phyloP scores from a whole-genome alignment of 2,113 vertebrate genomes.

The Calonectris borealis region DNA sequence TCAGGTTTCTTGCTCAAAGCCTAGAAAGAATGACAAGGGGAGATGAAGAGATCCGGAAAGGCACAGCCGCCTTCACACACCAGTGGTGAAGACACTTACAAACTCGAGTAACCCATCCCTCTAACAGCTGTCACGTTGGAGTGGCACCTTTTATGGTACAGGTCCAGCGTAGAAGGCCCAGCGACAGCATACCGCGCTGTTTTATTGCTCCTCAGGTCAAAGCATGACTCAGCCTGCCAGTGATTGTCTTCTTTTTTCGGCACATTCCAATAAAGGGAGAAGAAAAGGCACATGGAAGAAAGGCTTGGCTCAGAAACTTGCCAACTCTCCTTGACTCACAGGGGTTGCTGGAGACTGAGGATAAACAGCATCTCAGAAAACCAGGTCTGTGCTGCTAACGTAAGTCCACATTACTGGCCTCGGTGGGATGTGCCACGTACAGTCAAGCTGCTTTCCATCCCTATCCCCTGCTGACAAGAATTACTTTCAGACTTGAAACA shows the following conservation, averaged over 20 bases:
- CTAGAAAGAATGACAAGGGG: not conserved
- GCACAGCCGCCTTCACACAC: not conserved
- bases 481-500: not conserved
- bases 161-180: not conserved
- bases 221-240: not conserved
- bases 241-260: not conserved
- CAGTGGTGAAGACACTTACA: not conserved
- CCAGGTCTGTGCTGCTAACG: not conserved
- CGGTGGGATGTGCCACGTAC: not conserved
- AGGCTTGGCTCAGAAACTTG: not conserved
- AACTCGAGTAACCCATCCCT: not conserved
- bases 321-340: not conserved
- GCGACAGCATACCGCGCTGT: fast-evolving
- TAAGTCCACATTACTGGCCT: not conserved
- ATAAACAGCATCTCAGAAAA: not conserved
- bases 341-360: not conserved
- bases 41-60: not conserved
- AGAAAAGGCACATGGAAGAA: not conserved
- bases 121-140: not conserved
- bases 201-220: not conserved
- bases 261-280: not conserved
- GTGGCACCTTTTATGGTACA: not conserved
- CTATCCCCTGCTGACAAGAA: not conserved
- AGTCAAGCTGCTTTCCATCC: not conserved
- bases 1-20: not conserved